A percentile compares a stretch with the other conserved stretches of the same genome.
Evolutionary conservation across 2,113 vertebrate species (phyloP).

Genomic region (Muscicapa adusta): DNA sequence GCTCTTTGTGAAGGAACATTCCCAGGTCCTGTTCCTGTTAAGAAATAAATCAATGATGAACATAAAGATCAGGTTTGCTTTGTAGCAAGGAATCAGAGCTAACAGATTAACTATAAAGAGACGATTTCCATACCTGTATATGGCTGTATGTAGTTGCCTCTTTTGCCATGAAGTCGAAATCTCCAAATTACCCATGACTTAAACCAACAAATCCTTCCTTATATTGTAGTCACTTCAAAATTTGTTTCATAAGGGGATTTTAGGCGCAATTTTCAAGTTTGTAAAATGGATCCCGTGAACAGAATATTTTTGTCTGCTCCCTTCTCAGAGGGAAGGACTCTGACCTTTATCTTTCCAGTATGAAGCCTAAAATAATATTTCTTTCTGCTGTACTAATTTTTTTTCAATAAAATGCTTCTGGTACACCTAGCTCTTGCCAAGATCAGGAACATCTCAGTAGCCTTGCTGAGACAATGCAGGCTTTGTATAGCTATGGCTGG

Average conservation of each 20-base stretch:
- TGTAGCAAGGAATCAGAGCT: neutral
- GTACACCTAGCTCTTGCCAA: constrained; percentile 73
- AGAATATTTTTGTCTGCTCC: neutral
- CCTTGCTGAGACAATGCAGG: constrained; percentile 80
- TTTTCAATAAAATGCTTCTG: constrained; percentile 62
- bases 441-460: constrained; percentile 68
- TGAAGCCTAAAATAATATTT: constrained; percentile 59
- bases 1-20: neutral
- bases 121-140: neutral
- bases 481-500: constrained; percentile 73
- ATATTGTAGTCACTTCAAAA: neutral
- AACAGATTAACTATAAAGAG: neutral
- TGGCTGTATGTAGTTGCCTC: neutral
- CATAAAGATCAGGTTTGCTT: neutral
- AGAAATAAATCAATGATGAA: neutral
- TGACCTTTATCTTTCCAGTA: constrained; percentile 20
- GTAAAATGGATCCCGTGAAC: neutral
- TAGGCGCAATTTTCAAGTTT: neutral
- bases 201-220: neutral
- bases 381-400: constrained; percentile 44
- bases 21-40: neutral
- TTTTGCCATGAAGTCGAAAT: neutral
- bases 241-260: neutral
- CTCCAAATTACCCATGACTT: neutral
- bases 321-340: neutral